phyloP scores from a whole-genome alignment of 53 echinoderm and acorn worm species.

The Antedon mediterranea region DNA sequence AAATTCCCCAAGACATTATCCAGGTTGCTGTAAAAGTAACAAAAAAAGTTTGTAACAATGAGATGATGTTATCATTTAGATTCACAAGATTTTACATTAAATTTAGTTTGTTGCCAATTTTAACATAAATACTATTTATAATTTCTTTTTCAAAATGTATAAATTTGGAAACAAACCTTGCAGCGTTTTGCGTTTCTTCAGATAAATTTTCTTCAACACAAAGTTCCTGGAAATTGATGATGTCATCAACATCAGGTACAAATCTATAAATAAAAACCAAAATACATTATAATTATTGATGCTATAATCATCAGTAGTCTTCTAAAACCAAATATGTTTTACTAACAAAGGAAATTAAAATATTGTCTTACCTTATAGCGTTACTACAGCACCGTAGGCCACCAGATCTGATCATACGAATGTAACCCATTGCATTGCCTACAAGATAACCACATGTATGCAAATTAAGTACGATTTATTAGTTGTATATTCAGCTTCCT shows the following conservation, averaged over 20 bases:
- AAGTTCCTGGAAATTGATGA: constrained; percentile 82
- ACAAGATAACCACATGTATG: not conserved
- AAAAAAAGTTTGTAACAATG: not conserved
- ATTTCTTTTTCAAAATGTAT: too few relatives aligned
- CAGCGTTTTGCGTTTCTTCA: constrained; percentile 58
- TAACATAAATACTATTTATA: too few relatives aligned
- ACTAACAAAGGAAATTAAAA: too few relatives aligned
- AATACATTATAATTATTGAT: too few relatives aligned
- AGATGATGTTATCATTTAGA: too few relatives aligned
- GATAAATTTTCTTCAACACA: constrained; percentile 66
- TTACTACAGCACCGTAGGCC: constrained; percentile 93
- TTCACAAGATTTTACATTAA: too few relatives aligned
- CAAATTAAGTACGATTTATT: too few relatives aligned
- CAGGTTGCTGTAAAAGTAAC: constrained; percentile 43
- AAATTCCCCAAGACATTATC: constrained; percentile 88
- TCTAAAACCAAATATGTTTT: too few relatives aligned
- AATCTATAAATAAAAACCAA: constrained; percentile 18
- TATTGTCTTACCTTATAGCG: constrained; percentile 64
- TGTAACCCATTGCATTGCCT: constrained; percentile 99
- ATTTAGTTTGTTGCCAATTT: too few relatives aligned
- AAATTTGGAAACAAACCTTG: constrained; percentile 27
- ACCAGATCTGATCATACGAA: constrained; percentile 88
- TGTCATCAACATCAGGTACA: constrained; percentile 93
- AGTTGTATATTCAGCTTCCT: too few relatives aligned
- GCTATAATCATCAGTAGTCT: too few relatives aligned